phyloP scores from a whole-genome alignment of 2,888 invertebrate species.

The Luffia ferchaultella region DNA sequence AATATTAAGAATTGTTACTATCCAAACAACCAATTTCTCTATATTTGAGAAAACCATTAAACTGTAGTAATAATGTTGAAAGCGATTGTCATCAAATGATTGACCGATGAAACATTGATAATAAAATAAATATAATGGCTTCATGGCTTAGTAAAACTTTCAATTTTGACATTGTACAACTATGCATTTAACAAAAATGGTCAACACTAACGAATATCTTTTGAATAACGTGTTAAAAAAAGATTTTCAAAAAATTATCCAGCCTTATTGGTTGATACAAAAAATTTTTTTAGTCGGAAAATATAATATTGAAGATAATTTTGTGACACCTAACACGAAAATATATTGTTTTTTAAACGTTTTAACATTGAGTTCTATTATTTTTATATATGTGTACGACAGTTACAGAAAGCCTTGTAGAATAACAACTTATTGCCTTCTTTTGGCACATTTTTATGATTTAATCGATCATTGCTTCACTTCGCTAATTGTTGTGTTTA shows the following conservation, averaged over 20 bases:
- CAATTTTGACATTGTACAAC: no score
- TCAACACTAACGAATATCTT: not conserved
- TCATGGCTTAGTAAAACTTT: no score
- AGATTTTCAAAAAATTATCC: not conserved
- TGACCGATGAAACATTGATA: no score
- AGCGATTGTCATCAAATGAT: no score
- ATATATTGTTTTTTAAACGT: not conserved
- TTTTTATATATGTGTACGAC: not conserved
- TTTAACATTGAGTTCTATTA: not conserved
- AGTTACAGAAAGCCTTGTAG: not conserved
- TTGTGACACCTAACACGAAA: not conserved
- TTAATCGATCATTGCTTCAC: not conserved
- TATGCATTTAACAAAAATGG: no score
- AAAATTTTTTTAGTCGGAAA: not conserved
- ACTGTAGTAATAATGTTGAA: no score
- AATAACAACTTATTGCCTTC: not conserved
- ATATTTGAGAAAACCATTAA: no score
- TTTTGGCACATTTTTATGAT: not conserved
- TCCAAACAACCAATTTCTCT: no score
- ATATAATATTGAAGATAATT: not conserved
- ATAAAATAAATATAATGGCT: no score
- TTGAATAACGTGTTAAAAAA: not conserved
- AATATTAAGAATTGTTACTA: no score
- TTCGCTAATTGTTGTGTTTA: not conserved
- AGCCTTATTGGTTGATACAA: not conserved